A percentile compares a stretch with the other conserved stretches of the same genome.
Evolutionary conservation across 1,140 invertebrate genomes (phyloP).

Genomic region (Diachasma alloeum): DNA sequence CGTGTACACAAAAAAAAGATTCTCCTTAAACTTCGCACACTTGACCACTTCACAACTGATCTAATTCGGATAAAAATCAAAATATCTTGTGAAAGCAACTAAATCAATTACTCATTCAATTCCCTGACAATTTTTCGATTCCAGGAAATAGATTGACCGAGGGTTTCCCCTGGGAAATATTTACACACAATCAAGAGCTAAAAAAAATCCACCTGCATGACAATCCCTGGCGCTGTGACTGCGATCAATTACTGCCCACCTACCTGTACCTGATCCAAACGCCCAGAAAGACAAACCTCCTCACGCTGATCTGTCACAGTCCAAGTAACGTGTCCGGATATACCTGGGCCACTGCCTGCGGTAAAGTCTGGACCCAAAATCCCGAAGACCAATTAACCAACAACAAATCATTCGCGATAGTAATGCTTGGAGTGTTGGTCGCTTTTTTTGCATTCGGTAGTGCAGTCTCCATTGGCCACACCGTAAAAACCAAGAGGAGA

Average conservation of each 20-base stretch:
- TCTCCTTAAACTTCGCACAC: too few species aligned
- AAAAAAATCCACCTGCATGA: constrained; percentile 68
- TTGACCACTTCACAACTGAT: too few species aligned
- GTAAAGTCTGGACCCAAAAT: constrained; percentile 65
- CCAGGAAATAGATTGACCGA: constrained; percentile 64
- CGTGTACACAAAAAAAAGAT: too few species aligned
- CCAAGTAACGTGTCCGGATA: constrained; percentile 69
- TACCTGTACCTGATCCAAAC: constrained; percentile 69
- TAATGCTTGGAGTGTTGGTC: constrained; percentile 58
- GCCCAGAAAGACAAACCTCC: constrained; percentile 64
- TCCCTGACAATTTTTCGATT: not conserved
- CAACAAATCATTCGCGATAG: constrained; percentile 71
- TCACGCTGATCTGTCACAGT: constrained; percentile 68
- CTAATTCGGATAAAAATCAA: too few species aligned
- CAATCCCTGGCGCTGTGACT: constrained; percentile 80
- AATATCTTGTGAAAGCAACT: too few species aligned
- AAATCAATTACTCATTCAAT: not conserved
- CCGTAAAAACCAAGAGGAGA: constrained; percentile 66
- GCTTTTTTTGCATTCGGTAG: constrained; percentile 63
- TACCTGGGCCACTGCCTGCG: constrained; percentile 73
- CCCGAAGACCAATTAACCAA: constrained; percentile 41
- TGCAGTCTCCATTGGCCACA: constrained; percentile 61
- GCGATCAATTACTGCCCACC: constrained; percentile 67
- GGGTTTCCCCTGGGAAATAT: constrained; percentile 67
- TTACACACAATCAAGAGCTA: constrained; percentile 69